Evolutionary conservation across 2,797 vertebrate genomes (phyloP).

Genomic region (Silurus aristotelis): DNA sequence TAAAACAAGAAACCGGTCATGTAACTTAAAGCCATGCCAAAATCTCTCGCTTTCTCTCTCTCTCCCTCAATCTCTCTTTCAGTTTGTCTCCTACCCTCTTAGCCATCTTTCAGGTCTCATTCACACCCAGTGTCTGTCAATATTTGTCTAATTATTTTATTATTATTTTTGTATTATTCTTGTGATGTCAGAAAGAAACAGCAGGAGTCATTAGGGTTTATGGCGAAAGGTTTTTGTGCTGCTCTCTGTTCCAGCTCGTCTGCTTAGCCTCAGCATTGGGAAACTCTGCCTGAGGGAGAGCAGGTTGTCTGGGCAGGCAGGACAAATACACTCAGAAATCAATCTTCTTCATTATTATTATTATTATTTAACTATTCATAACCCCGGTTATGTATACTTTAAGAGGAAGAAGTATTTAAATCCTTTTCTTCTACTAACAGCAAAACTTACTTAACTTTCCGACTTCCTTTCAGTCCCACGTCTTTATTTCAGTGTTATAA

Average conservation of each 20-base stretch:
- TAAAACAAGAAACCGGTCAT: conserved; percentile 58
- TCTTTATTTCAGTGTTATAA: neutral
- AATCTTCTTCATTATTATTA: neutral
- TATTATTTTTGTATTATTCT: neutral
- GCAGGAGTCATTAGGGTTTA: neutral
- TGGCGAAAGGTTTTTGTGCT: neutral
- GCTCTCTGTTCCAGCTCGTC: neutral
- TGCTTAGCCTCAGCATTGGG: conserved; percentile 16
- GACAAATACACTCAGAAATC: conserved; percentile 10
- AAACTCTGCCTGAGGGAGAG: conserved; percentile 20
- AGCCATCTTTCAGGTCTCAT: conserved; percentile 28
- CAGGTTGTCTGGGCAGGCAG: conserved; percentile 50
- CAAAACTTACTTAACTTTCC: neutral
- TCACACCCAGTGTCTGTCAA: neutral
- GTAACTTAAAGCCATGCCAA: conserved; percentile 59
- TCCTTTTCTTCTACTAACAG: neutral
- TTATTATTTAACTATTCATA: conserved; percentile 4
- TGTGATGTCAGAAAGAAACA: conserved; percentile 44
- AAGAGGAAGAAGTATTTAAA: neutral
- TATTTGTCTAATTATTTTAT: conserved; percentile 23
- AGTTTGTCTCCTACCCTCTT: neutral
- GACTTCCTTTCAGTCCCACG: too few relatives aligned
- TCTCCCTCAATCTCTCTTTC: conserved; percentile 7
- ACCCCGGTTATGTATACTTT: neutral
- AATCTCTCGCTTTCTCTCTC: conserved; percentile 17